Conservation (phyloP, 2,888 invertebrate species). For the Melanotus villosus region DNA sequence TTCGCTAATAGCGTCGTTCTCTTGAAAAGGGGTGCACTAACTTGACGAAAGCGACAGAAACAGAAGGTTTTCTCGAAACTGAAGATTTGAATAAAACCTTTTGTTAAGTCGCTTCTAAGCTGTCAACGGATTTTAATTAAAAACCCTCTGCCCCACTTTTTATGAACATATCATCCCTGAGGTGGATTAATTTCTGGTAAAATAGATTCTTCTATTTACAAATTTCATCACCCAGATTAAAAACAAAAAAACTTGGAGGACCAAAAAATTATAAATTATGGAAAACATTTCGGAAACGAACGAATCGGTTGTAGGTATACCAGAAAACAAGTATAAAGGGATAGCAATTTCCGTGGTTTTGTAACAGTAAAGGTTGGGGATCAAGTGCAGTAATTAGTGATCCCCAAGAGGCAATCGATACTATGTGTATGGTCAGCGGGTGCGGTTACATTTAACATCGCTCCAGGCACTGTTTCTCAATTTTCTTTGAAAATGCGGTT, state of each 20-base stretch:
- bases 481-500: too few relatives aligned
- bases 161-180: too few relatives aligned
- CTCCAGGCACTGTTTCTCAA: too few relatives aligned
- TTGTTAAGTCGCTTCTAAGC: background rate
- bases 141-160: background rate
- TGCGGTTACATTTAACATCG: slow-evolving; percentile 4
- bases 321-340: slow-evolving; percentile 1
- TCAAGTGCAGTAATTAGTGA: slow-evolving; percentile 19
- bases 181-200: too few relatives aligned
- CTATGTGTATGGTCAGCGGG: slow-evolving; percentile 4
- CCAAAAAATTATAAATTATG: too few relatives aligned
- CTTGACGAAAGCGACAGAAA: background rate
- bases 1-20: slow-evolving; percentile 10
- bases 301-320: too few relatives aligned
- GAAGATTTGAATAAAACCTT: background rate
- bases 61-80: background rate
- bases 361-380: slow-evolving; percentile 5
- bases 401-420: slow-evolving; percentile 18
- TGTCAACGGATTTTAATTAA: too few relatives aligned
- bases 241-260: too few relatives aligned
- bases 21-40: slow-evolving; percentile 4
- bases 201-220: too few relatives aligned
- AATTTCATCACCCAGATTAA: too few relatives aligned
- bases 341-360: background rate
- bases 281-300: too few relatives aligned